phyloP scores from a whole-genome alignment of 2,113 vertebrate species.

The Rutilus rutilus region DNA sequence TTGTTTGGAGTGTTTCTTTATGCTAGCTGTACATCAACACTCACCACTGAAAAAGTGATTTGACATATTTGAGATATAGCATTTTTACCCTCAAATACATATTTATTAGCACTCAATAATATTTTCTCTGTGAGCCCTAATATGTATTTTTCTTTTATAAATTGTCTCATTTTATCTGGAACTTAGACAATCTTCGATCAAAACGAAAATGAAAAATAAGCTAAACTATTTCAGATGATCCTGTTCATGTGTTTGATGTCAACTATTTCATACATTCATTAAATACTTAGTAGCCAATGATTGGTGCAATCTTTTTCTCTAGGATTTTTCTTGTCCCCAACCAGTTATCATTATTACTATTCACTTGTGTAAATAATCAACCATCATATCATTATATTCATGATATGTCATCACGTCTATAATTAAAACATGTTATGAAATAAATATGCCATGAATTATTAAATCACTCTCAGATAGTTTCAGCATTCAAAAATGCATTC shows the following conservation, averaged over 20 bases:
- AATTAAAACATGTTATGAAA: background rate
- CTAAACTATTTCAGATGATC: background rate
- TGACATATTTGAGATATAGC: background rate
- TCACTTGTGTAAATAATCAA: background rate
- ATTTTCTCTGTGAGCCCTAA: background rate
- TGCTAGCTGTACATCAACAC: background rate
- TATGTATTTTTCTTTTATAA: no score
- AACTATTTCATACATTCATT: background rate
- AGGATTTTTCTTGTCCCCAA: background rate
- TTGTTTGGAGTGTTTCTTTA: background rate
- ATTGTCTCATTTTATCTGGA: background rate
- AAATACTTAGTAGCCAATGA: background rate
- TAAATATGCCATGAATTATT: background rate
- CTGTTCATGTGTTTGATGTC: background rate
- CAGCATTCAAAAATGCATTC: background rate
- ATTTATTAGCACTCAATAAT: background rate
- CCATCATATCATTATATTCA: background rate
- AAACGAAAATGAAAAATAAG: background rate
- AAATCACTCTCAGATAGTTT: background rate
- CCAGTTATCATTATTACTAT: background rate
- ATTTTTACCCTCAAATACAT: background rate
- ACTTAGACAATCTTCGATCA: background rate
- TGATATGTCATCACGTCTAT: background rate
- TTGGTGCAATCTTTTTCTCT: background rate
- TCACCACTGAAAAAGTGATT: background rate